Conservation (phyloP, 2,888 invertebrate species). For the Nemapogon koenigi region DNA sequence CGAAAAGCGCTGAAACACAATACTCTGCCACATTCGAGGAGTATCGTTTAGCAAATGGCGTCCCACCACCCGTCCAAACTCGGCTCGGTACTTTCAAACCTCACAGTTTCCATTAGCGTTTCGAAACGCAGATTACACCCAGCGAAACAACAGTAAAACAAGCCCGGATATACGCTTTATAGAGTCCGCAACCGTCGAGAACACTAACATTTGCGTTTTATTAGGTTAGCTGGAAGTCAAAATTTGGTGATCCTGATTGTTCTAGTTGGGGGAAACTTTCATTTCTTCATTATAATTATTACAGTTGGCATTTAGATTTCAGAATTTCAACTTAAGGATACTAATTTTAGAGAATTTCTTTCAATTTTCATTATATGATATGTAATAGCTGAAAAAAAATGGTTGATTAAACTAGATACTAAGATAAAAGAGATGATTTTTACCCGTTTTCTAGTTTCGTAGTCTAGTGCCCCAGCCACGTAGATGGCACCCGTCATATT, state of each 20-base stretch:
- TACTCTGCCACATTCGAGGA: too few relatives aligned
- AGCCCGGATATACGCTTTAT: constrained; percentile 3
- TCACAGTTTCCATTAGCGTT: constrained; percentile 22
- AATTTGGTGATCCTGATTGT: too few relatives aligned
- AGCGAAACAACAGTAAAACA: constrained; percentile 1
- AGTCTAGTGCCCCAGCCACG: constrained; percentile 96
- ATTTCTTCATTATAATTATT: too few relatives aligned
- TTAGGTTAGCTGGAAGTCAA: constrained; percentile 2
- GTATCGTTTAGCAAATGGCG: constrained; percentile 10
- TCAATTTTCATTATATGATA: too few relatives aligned
- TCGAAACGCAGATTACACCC: constrained; percentile 17
- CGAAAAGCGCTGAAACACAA: too few relatives aligned
- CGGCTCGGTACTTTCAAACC: background rate
- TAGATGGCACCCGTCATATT: constrained; percentile 99
- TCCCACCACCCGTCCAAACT: constrained; percentile 11
- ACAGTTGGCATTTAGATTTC: too few relatives aligned
- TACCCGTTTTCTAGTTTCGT: constrained; percentile 95
- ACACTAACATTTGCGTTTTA: constrained; percentile 4
- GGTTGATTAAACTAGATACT: too few relatives aligned
- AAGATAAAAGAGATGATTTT: constrained; percentile 59
- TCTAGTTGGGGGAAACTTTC: too few relatives aligned
- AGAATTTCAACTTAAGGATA: too few relatives aligned
- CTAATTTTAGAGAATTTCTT: too few relatives aligned
- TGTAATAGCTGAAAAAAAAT: too few relatives aligned
- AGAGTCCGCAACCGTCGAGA: constrained; percentile 1